Percentiles rank a stretch among this genome's conserved stretches.
Evolutionary conservation across 2,113 vertebrate genomes (phyloP).

Genomic region (Salvelinus sp.): DNA sequence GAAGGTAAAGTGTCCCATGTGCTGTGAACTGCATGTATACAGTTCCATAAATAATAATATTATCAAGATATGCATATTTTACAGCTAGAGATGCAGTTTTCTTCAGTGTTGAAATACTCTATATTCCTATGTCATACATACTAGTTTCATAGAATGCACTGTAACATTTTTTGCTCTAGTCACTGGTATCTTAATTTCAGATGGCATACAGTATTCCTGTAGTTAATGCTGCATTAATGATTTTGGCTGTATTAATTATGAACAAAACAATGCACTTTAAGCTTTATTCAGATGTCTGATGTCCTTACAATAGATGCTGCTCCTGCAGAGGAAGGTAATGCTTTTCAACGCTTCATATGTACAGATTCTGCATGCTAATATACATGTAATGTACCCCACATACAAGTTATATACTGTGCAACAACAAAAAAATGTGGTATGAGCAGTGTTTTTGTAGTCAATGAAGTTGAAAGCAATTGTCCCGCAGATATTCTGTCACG

Average conservation of each 20-base stretch:
- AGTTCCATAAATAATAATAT: background rate
- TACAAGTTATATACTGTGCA: no score
- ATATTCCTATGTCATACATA: background rate
- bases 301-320: conserved; percentile 29
- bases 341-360: background rate
- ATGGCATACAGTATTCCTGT: background rate
- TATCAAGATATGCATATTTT: background rate
- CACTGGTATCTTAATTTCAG: background rate
- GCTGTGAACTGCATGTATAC: conserved; percentile 6
- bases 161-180: background rate
- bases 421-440: no score
- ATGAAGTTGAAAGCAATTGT: no score
- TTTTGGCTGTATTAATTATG: background rate
- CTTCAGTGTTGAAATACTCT: background rate
- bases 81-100: background rate
- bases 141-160: background rate
- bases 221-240: background rate
- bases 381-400: no score
- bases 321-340: conserved; percentile 19
- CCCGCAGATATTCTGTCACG: no score
- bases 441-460: no score
- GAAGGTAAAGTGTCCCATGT: conserved; percentile 41
- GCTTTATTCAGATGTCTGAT: conserved; percentile 13
- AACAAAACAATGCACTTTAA: background rate
- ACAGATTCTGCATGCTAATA: no score